Conservation (phyloP, 2,888 invertebrate species). For the Dexiosoma caninum region DNA sequence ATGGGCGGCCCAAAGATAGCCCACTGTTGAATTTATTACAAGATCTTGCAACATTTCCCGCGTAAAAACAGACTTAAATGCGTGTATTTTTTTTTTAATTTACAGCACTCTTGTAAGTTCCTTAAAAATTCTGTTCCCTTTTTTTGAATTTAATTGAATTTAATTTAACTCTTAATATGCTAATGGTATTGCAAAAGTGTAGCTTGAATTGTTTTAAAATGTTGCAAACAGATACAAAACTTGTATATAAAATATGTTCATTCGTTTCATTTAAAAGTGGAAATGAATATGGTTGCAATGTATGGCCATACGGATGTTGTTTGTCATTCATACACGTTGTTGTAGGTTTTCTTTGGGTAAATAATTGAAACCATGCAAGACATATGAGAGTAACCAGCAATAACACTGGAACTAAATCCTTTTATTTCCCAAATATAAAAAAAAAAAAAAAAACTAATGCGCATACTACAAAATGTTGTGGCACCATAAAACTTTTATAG, state of each 20-base stretch:
- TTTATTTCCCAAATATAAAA: too few species aligned
- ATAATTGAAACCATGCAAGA: background rate
- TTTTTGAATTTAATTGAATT: background rate
- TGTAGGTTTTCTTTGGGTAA: background rate
- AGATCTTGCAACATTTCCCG: too few species aligned
- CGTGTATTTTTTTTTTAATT: too few species aligned
- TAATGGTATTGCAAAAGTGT: background rate
- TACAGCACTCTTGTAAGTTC: too few species aligned
- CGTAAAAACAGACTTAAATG: too few species aligned
- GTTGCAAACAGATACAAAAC: background rate
- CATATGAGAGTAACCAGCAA: background rate
- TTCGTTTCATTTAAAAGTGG: background rate
- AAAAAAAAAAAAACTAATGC: too few species aligned
- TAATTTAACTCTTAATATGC: background rate
- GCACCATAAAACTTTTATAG: background rate
- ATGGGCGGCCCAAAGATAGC: too few species aligned
- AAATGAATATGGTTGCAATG: background rate
- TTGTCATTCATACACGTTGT: conserved; percentile 3
- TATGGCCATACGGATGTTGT: conserved; percentile 1
- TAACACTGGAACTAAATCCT: background rate
- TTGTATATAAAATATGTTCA: background rate
- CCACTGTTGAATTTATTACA: too few species aligned
- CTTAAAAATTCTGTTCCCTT: background rate
- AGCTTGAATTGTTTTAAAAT: conserved; percentile 3
- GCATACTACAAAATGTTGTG: too few species aligned